Evolutionary conservation across 2,888 invertebrate species (phyloP), one percentile per base, ranked within the genome.

Genomic region (Halocaridina rubra): DNA sequence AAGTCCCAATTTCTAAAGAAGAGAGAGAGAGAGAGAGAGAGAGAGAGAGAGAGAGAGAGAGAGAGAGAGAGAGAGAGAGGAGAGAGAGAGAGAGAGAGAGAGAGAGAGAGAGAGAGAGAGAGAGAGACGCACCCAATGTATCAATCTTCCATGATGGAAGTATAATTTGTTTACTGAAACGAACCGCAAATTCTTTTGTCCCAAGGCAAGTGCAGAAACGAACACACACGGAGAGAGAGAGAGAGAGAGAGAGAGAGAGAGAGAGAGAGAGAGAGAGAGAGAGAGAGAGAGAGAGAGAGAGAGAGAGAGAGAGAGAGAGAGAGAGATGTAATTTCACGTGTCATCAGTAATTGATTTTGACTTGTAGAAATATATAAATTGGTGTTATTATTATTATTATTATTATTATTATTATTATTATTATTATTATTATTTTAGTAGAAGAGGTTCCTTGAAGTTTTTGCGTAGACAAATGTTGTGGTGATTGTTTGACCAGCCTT

Each of bases 51-150:
- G 16, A 46, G 16, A 13, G 16, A 13, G 46, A 16, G 33, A 71
- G 29, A 71, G 33, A 32, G 33, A 71, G 33, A 71, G 22, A 13
- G 32, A 71, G 32, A 71, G 32, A n/a, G 39, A 19, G 39, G 22
- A 72, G 72, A 72, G 67, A 67, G 67, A 67, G 67, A 67, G 72
- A 72, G 72, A 72, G 72, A 72, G 72, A 72, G 72, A 72, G 72
- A 72, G 72, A 72, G 72, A 72, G 72, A 72, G 72, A 72, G 72
- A 72, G 72, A 72, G 33, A 72, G 72, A 72, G 72, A 72, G 39
- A 72, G 72, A n/a, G n/a, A 10, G 30, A 27, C n/a, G n/a, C n/a
- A n/a, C n/a, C n/a, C n/a, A n/a, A n/a, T n/a, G n/a, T 53, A 53
- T 53, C 53, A 53, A 7, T 53, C 19, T 19, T 4, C 53, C 53